Conservation (phyloP, 2,888 invertebrate species). For the Pardosa pseudoannulata region DNA sequence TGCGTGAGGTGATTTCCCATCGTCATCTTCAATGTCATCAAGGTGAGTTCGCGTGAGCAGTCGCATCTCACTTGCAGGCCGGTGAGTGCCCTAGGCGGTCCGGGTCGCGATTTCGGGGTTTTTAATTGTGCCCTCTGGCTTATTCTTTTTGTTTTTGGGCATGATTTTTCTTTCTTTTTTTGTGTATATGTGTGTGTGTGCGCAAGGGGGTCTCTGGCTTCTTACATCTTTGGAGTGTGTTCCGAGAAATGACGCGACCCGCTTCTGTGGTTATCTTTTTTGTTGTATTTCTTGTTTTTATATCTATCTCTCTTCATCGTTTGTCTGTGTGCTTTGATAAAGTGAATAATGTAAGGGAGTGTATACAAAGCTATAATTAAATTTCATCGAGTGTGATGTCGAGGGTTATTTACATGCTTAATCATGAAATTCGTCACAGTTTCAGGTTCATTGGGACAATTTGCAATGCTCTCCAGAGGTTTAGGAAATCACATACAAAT, state of each 20-base stretch:
- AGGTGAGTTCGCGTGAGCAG: slow-evolving; percentile 38
- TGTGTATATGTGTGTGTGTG: not conserved
- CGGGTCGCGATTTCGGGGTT: slow-evolving; percentile 58
- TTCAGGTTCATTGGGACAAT: too few species aligned
- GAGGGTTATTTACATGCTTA: too few species aligned
- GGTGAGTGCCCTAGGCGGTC: slow-evolving; percentile 34
- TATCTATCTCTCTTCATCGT: slow-evolving; percentile 1
- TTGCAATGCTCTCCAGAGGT: too few species aligned
- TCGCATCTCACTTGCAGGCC: slow-evolving; percentile 34
- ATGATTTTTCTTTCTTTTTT: too few species aligned
- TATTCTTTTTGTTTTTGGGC: slow-evolving; percentile 28
- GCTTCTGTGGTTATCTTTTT: slow-evolving; percentile 26
- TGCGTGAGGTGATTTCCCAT: slow-evolving; percentile 34
- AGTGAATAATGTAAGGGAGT: slow-evolving; percentile 1
- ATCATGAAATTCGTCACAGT: too few species aligned
- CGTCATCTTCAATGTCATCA: slow-evolving; percentile 60
- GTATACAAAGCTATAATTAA: slow-evolving; percentile 29
- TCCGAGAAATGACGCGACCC: slow-evolving; percentile 28
- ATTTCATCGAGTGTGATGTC: not conserved
- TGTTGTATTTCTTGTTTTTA: not conserved
- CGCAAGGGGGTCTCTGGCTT: slow-evolving; percentile 2
- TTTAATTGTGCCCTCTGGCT: slow-evolving; percentile 59
- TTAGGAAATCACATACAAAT: too few species aligned
- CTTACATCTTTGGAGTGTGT: slow-evolving; percentile 8
- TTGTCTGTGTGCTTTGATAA: slow-evolving; percentile 30